Evolutionary conservation across 1,140 invertebrate species (phyloP).

Genomic region (Mycetomoellerius zeteki): DNA sequence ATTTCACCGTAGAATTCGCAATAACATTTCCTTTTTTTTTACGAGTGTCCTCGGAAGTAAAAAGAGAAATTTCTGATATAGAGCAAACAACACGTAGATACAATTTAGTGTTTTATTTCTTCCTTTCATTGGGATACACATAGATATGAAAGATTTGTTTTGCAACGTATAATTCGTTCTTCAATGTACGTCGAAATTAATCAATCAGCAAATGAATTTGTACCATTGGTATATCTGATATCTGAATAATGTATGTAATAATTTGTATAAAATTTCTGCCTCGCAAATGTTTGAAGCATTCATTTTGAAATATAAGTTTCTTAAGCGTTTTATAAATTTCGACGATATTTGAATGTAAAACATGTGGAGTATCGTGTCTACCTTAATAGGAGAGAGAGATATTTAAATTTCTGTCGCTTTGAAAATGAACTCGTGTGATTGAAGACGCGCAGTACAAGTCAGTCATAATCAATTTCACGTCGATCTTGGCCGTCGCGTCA

Average conservation of each 20-base stretch:
- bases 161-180: not conserved
- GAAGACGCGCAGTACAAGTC: slow-evolving; percentile 31
- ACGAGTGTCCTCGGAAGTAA: slow-evolving; percentile 18
- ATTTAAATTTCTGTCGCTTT: slow-evolving; percentile 14
- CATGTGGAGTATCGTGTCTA: not conserved
- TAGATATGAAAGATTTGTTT: slow-evolving; percentile 13
- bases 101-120: slow-evolving; percentile 14
- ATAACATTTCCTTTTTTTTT: slow-evolving; percentile 33
- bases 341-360: not conserved
- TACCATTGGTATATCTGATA: not conserved
- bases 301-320: not conserved
- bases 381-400: slow-evolving; percentile 2
- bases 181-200: not conserved
- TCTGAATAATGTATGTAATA: not conserved
- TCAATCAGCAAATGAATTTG: slow-evolving; percentile 3
- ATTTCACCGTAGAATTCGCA: slow-evolving; percentile 46
- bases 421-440: slow-evolving; percentile 29
- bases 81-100: not conserved
- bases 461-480: slow-evolving; percentile 58
- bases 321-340: slow-evolving; percentile 1
- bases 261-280: not conserved
- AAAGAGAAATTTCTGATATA: slow-evolving; percentile 18
- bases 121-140: not conserved
- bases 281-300: not conserved
- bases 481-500: slow-evolving; percentile 47